Evolutionary conservation across 2,113 vertebrate genomes (phyloP).

Genomic region (Peromyscus leucopus): DNA sequence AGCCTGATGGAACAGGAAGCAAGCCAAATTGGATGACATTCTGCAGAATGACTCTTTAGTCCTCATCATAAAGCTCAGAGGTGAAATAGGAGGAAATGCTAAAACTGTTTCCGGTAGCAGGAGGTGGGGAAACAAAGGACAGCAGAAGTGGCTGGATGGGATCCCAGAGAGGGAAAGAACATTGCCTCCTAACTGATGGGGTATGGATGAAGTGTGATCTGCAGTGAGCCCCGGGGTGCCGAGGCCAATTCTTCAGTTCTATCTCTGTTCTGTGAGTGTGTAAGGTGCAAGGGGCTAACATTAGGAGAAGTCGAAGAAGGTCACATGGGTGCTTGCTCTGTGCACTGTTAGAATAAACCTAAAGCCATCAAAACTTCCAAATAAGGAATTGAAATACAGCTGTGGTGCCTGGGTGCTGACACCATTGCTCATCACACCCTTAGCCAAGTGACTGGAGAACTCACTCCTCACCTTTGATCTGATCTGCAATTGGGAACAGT

Average conservation of each 20-base stretch:
- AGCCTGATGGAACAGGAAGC: background rate
- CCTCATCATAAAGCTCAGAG: background rate
- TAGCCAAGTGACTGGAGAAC: background rate
- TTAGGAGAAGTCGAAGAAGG: background rate
- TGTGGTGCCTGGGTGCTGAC: background rate
- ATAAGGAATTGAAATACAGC: background rate
- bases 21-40: slow-evolving; percentile 8
- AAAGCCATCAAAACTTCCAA: background rate
- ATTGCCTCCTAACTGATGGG: background rate
- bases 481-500: background rate
- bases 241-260: background rate
- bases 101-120: background rate
- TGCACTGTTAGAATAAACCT: background rate
- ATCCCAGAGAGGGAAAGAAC: background rate
- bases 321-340: background rate
- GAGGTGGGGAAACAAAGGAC: background rate
- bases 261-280: background rate
- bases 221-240: background rate
- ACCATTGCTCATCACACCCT: background rate
- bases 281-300: background rate
- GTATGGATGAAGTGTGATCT: background rate
- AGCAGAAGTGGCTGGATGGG: background rate
- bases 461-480: background rate
- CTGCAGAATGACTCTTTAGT: slow-evolving; percentile 13
- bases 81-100: slow-evolving; percentile 4